Evolutionary conservation across 2,113 vertebrate genomes (phyloP), one percentile per base, ranked within the genome.

Genomic region (Pollachius pollachius): DNA sequence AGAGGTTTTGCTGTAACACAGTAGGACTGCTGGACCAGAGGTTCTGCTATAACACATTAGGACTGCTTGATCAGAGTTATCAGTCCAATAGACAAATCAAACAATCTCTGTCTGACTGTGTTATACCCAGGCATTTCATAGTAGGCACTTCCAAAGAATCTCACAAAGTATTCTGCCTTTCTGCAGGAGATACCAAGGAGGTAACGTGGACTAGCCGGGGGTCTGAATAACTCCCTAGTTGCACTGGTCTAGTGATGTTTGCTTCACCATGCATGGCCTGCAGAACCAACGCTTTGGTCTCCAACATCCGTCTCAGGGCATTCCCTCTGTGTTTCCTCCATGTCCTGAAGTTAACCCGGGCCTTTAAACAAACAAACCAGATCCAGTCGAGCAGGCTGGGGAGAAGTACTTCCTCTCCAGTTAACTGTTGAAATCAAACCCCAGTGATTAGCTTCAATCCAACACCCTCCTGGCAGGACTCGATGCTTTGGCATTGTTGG

Each of bases 151-250:
- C 59, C 67, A 52, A 63, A 81, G 30, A 52, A 77, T 74, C 52
- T n/a, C 13, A 64, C 70, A 64, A 77, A 54, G 85, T 78, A 78
- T 74, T 73, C 41, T 60, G 71, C 84, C 86, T 87, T 89, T 89
- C 87, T 79, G 74, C 74, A 88, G 86, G 86, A 89, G 89, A 89
- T 83, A n/a, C 79, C 74, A 68, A 52, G 78, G 79, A 72, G 80
- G 64, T 71, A 83, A 52, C 76, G 59, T 71, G 69, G 54, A 48
- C 41, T 9, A 48, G 5, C 41, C 12, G 41, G 41, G 41, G 41
- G 41, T 48, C 41, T 48, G 41, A 48, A 48, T 13, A 6, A 48
- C 41, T 48, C 41, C 41, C 41, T 48, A 48, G 9, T 48, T 2
- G 7, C 41, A 48, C 41, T 13, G 41, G 41, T 48, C 9, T 41